Evolutionary conservation across 2,797 vertebrate species (phyloP), one percentile per base, ranked within the genome.

Genomic region (Tamandua tetradactyla): DNA sequence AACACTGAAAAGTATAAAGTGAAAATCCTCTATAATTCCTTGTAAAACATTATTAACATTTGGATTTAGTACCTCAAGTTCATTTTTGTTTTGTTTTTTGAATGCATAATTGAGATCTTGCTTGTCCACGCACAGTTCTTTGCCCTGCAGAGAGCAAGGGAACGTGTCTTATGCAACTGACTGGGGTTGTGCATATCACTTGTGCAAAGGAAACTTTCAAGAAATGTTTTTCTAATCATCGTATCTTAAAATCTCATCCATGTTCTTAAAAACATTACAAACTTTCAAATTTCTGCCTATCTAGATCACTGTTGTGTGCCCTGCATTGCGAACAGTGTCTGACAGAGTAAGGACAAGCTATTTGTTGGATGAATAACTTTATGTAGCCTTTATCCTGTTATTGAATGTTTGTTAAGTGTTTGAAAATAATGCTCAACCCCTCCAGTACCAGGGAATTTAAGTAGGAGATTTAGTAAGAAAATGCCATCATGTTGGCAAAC

Each of bases 401-500:
- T 40, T 25, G 17, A 42, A 3, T 66, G 25, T 35, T 87, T 71
- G 13, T 59, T 35, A 52, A 69, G 47, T 23, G 68, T 69, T 71
- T 91, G 80, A 69, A 75, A 55, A 64, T 49, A 18, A 9, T 0
- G 10, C 55, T 30, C 55, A 12, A 30, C 74, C 55, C 88, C 9
- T 3, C 32, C 42, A 10, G 40, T 30, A 2, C 25, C 37, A 5
- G n/a, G 69, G 22, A 82, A 11, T 57, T 59, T 2, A n/a, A 88
- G n/a, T n/a, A n/a, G n/a, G 55, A 75, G 37, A 17, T n/a, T 0
- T 9, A 35, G 44, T 15, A 15, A 35, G n/a, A n/a, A n/a, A 42
- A 37, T 18, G 11, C 37, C 1, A 0, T 42, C 69, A 37, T 8
- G 7, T 15, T 3, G 44, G 80, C 0, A 3, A 37, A 4, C 4